These are phyloP conservation scores for Percopsis omiscomaycus DNA, from an alignment of 2,797 vertebrate genomes.

Conservation along the genomic window DNA sequence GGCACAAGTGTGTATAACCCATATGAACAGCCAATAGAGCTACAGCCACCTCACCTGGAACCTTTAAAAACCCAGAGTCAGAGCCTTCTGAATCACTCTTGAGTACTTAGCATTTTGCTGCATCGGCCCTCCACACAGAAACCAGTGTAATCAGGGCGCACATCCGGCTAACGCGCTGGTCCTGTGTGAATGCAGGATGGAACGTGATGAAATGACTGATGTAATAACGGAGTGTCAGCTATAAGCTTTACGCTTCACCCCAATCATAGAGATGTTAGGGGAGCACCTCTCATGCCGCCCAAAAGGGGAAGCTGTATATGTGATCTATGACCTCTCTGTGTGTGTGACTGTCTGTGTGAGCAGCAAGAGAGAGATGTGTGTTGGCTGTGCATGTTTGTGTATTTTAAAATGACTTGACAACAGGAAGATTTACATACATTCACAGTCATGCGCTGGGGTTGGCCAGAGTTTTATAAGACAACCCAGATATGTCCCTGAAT, in stretches of 20 bases:
- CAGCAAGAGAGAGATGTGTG: conserved; percentile 13
- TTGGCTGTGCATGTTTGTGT: background rate
- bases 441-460: conserved; percentile 54
- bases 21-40: conserved; percentile 4
- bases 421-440: conserved; percentile 66
- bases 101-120: conserved; percentile 8
- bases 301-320: conserved; percentile 23
- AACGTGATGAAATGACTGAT: conserved; percentile 55
- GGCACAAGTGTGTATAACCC: background rate
- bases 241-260: conserved; percentile 55
- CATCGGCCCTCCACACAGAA: background rate
- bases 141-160: conserved; percentile 9
- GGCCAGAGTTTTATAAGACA: conserved; percentile 54
- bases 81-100: conserved; percentile 1
- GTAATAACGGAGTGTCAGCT: conserved; percentile 49
- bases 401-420: conserved; percentile 4
- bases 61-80: conserved; percentile 25
- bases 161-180: conserved; percentile 19
- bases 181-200: conserved; percentile 38
- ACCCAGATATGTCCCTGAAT: conserved; percentile 60
- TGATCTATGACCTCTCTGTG: background rate
- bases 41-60: conserved; percentile 32
- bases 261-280: conserved; percentile 57
- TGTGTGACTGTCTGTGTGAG: background rate
- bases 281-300: conserved; percentile 47